phyloP scores from a whole-genome alignment of 2,113 vertebrate species.

The Nothocercus julius region DNA sequence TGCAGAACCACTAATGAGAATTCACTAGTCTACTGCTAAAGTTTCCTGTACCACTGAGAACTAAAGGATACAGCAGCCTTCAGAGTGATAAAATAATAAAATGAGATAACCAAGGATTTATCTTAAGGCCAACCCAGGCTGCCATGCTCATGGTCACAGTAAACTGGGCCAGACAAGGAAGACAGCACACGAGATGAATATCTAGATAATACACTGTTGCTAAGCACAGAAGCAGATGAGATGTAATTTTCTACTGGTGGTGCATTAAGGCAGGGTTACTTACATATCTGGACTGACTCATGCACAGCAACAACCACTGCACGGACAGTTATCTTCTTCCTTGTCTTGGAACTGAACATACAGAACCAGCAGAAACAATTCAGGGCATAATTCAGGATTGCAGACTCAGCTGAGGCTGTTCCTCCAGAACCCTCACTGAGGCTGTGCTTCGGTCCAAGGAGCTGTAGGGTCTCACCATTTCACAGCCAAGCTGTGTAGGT shows the following conservation, averaged over 20 bases:
- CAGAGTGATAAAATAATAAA: neutral
- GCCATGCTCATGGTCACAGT: neutral
- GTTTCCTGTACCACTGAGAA: neutral
- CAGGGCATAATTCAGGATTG: neutral
- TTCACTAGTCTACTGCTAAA: neutral
- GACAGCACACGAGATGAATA: neutral
- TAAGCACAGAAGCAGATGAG: neutral
- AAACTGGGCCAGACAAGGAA: neutral
- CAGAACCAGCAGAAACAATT: neutral
- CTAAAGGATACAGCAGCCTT: neutral
- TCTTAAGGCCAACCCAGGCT: neutral
- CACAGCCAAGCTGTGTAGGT: neutral
- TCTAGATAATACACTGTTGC: conserved; percentile 1
- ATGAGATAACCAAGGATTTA: neutral
- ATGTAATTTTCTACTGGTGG: conserved; percentile 10
- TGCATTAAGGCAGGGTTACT: neutral
- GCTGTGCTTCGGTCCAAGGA: neutral
- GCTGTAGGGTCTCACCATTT: neutral
- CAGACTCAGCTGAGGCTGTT: neutral
- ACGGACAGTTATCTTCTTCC: neutral
- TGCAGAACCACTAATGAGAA: neutral
- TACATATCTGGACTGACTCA: neutral
- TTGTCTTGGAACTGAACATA: neutral
- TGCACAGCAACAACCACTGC: neutral
- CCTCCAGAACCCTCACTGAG: neutral